Base-by-base conservation (phyloP, 2,797 vertebrate genomes). In the Prunella strophiata region DNA sequence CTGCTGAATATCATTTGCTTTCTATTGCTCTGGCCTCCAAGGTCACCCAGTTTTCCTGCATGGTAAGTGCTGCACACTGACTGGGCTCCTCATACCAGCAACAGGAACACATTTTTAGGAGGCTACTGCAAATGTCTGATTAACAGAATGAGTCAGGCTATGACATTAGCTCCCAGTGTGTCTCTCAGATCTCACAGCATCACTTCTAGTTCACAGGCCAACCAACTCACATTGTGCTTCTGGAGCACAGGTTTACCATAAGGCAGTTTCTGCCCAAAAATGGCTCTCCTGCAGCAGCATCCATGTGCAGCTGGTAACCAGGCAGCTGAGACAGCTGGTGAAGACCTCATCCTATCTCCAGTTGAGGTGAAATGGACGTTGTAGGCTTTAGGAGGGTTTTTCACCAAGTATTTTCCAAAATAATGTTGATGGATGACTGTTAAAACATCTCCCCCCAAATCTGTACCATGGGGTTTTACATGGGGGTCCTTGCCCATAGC, bases 11-110 rank as follows among this genome's bases (percentile, higher is more conserved):
- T 66, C 15, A 36, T 75, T 76, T 73, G 15, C 20, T 70, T 89
- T 50, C 62, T 43, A 13, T 40, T 63, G 16, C 21, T 57, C 58
- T 47, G 68, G 16, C 29, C 84, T 72, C 75, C 62, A 73, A 30
- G 29, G 25, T 65, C 38, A 71, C 32, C 10, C 62, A 21, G 38
- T 21, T 63, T 72, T 84, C 42, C 51, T 45, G 20, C 5, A 0
- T 1, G 19, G 25, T 47, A 7, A 66, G 47, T 0, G 0, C 48
- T 59, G 36, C 57, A 83, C 3, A 2, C 34, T 0, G 0, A 34
- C 15, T 13, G 34, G 21, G 8, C 5, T 51, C 16, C 73, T 65
- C 54, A 52, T 34, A 88, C 68, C 54, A 71, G 72, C 63, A 70
- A 40, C 10, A 20, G n/a, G 34, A 85, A 76, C n/a, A 42, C 2